phyloP scores from a whole-genome alignment of 2,113 vertebrate genomes.

The Galbula dea region DNA sequence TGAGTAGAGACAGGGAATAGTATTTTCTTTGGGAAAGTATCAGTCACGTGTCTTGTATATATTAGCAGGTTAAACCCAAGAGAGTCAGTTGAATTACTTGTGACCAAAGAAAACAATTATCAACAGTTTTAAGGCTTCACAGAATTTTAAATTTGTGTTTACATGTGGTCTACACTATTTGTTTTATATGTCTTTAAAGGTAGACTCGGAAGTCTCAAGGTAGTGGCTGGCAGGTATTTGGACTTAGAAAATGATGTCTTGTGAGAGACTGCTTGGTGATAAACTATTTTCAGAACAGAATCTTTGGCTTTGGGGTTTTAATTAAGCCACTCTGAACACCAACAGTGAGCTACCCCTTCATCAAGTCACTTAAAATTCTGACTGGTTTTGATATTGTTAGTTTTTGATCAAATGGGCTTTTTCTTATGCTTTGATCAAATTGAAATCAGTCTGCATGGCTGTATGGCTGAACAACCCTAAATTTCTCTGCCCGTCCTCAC shows the following conservation, averaged over 20 bases:
- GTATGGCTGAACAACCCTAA: not conserved
- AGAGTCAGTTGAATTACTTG: not conserved
- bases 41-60: not conserved
- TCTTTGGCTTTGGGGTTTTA: not conserved
- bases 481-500: not conserved
- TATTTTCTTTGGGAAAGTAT: constrained; percentile 30
- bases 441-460: not conserved
- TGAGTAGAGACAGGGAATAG: not conserved
- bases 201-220: constrained; percentile 28
- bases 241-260: not conserved
- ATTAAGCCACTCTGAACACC: not conserved
- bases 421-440: not conserved
- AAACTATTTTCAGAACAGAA: constrained; percentile 7
- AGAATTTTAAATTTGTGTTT: constrained; percentile 41
- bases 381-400: not conserved
- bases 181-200: constrained; percentile 33
- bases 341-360: not conserved
- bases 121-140: not conserved
- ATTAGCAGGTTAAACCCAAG: constrained; percentile 12
- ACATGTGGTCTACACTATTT: not conserved
- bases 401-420: not conserved
- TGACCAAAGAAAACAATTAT: constrained; percentile 25
- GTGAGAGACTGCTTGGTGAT: not conserved
- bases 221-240: not conserved
- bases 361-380: not conserved